phyloP scores from a whole-genome alignment of 2,888 invertebrate species.

The Apoda limacodes region DNA sequence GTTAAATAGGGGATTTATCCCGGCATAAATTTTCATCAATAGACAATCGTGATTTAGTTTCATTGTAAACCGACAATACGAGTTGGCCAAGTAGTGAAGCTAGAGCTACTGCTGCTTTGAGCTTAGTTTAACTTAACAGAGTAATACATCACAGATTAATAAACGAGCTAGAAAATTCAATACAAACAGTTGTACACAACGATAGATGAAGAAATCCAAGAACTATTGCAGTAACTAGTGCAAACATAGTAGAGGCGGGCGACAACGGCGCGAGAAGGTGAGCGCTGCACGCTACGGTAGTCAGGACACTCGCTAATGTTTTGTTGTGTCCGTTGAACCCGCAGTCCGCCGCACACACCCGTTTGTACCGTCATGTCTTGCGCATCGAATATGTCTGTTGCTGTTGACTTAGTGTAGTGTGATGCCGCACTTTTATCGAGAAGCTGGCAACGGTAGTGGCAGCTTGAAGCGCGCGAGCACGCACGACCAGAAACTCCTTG shows the following conservation, averaged over 20 bases:
- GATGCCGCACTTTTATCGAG: conserved; percentile 65
- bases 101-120: conserved; percentile 52
- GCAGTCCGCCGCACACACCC: conserved; percentile 30
- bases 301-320: conserved; percentile 19
- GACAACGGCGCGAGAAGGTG: conserved; percentile 23
- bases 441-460: conserved; percentile 37
- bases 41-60: conserved; percentile 32
- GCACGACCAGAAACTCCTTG: conserved; percentile 48
- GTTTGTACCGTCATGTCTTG: conserved; percentile 60
- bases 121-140: no score
- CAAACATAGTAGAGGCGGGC: conserved; percentile 14
- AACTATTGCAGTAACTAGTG: conserved; percentile 12
- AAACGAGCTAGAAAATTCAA: no score
- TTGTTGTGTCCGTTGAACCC: conserved; percentile 19
- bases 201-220: no score
- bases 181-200: no score
- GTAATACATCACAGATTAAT: no score
- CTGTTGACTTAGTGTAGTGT: conserved; percentile 66
- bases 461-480: conserved; percentile 37
- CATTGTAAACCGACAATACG: conserved; percentile 27
- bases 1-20: conserved; percentile 56
- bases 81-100: conserved; percentile 38
- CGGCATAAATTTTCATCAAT: conserved; percentile 37
- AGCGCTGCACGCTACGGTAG: conserved; percentile 18
- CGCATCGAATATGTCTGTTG: conserved; percentile 63